A percentile compares a stretch with the other conserved stretches of the same genome.
Conservation (phyloP, 2,113 vertebrate genomes). For the Halichoeres trimaculatus region DNA sequence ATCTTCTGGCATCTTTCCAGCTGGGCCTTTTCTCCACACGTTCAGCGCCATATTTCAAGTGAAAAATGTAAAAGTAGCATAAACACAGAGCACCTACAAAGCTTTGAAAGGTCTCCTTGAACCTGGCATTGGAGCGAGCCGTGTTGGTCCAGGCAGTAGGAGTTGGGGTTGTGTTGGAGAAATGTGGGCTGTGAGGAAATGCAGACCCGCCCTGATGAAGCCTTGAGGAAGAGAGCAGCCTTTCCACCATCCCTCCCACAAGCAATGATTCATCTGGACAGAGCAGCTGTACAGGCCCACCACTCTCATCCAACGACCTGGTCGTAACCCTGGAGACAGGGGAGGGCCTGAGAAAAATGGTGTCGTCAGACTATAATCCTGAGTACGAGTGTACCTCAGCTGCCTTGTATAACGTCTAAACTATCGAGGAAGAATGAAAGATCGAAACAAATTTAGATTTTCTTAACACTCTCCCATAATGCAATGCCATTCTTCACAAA, state of each 20-base stretch:
- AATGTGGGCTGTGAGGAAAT: conserved; percentile 80
- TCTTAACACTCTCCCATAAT: conserved; percentile 47
- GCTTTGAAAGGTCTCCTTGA: conserved; percentile 75
- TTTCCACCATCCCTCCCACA: conserved; percentile 77
- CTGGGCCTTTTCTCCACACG: conserved; percentile 55
- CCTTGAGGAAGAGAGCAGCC: conserved; percentile 68
- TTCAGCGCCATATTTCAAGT: conserved; percentile 56
- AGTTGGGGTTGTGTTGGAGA: conserved; percentile 61
- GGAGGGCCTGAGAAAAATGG: conserved; percentile 79
- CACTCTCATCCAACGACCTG: conserved; percentile 75
- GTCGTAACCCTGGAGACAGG: conserved; percentile 76
- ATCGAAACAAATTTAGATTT: conserved; percentile 69
- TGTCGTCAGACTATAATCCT: conserved; percentile 74
- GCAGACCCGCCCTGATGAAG: conserved; percentile 75
- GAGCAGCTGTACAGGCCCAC: conserved; percentile 75
- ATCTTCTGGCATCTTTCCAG: conserved; percentile 65
- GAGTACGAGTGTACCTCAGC: conserved; percentile 68
- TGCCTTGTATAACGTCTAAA: conserved; percentile 65
- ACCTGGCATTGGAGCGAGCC: conserved; percentile 62
- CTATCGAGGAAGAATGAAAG: conserved; percentile 57
- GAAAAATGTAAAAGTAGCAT: conserved; percentile 66
- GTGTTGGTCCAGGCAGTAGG: conserved; percentile 60
- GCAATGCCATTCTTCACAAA: conserved; percentile 35
- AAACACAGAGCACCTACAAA: conserved; percentile 77
- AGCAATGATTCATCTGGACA: conserved; percentile 77